These are phyloP conservation scores for Crocodylus rhombifer DNA, from an alignment of 2,797 vertebrate species.

Conservation along the genomic window DNA sequence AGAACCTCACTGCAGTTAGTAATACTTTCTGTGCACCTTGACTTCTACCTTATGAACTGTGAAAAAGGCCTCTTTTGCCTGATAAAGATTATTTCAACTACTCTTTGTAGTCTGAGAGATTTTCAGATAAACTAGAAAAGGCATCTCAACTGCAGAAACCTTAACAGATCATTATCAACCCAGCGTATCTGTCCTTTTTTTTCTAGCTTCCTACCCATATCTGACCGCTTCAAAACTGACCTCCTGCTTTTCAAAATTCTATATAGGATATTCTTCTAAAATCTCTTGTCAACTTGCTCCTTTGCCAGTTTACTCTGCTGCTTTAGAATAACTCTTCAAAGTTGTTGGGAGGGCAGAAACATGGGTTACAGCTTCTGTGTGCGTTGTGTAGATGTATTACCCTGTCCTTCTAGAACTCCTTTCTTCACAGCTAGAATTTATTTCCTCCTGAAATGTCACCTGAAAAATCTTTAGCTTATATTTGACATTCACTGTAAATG, in stretches of 20 bases:
- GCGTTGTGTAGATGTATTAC: background rate
- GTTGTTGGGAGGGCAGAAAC: background rate
- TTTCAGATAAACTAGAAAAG: background rate
- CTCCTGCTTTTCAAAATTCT: background rate
- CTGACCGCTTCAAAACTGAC: background rate
- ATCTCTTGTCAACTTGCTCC: background rate
- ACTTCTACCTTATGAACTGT: background rate
- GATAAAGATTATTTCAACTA: background rate
- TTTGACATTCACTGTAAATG: background rate
- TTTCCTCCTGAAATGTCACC: background rate
- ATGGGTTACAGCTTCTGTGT: background rate
- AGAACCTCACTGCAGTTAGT: background rate
- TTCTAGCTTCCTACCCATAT: rapidly evolving
- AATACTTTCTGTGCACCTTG: background rate
- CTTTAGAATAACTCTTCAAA: background rate
- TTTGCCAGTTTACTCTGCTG: background rate
- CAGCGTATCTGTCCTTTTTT: background rate
- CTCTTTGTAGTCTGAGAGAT: background rate
- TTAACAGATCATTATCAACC: background rate
- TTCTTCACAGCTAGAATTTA: background rate
- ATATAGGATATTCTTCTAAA: background rate
- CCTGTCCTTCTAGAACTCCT: background rate
- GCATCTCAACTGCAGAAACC: background rate
- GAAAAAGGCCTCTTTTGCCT: background rate
- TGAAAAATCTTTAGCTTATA: background rate